phyloP scores from a whole-genome alignment of 2,797 vertebrate genomes.

The Spea hammondii region DNA sequence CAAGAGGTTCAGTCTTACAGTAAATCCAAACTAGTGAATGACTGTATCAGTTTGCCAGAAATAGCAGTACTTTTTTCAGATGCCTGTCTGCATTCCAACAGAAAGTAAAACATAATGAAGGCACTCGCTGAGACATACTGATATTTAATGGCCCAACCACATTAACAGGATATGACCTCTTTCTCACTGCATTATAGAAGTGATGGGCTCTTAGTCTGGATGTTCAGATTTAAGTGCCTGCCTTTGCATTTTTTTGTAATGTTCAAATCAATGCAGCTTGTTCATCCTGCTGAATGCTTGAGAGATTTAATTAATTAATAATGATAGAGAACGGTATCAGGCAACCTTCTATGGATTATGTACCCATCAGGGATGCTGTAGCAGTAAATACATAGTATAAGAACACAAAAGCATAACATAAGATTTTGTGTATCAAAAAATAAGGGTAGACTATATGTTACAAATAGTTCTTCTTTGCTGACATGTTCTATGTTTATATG shows the following conservation, averaged over 20 bases:
- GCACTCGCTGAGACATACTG: conserved; percentile 55
- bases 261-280: conserved; percentile 50
- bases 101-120: conserved; percentile 57
- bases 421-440: too few relatives aligned
- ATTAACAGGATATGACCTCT: conserved; percentile 62
- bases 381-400: neutral
- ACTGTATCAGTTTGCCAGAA: conserved; percentile 7
- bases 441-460: too few relatives aligned
- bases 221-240: conserved; percentile 51
- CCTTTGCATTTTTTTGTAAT: conserved; percentile 42
- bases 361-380: conserved; percentile 9
- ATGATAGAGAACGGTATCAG: conserved; percentile 50
- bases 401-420: too few relatives aligned
- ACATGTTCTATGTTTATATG: too few relatives aligned
- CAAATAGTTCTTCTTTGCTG: too few relatives aligned
- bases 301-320: conserved; percentile 57
- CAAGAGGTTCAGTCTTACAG: neutral
- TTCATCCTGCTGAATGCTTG: conserved; percentile 55
- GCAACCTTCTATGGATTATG: conserved; percentile 21
- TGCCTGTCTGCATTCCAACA: conserved; percentile 55
- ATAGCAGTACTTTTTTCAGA: conserved; percentile 42
- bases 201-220: conserved; percentile 52
- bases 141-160: conserved; percentile 55
- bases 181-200: conserved; percentile 56
- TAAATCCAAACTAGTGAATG: neutral